These are phyloP conservation scores for Otolemur crassicaudatus DNA, from an alignment of 2,797 vertebrate species.

Conservation along the genomic window DNA sequence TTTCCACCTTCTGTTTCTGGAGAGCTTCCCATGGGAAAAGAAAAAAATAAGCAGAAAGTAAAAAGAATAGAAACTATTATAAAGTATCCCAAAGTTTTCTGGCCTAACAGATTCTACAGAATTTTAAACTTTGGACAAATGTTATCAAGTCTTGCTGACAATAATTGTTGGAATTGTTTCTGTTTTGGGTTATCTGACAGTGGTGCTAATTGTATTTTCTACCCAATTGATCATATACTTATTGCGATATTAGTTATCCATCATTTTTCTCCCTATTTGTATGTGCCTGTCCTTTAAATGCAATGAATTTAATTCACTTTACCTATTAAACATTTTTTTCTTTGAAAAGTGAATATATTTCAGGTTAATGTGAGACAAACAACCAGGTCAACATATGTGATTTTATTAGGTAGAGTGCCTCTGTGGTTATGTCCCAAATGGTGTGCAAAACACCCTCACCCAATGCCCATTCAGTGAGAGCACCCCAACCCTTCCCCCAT, in stretches of 20 bases:
- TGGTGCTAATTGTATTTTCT: background rate
- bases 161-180: background rate
- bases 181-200: background rate
- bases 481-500: too few species aligned
- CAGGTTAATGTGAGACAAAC: too few species aligned
- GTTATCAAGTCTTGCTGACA: background rate
- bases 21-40: background rate
- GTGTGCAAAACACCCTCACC: too few species aligned
- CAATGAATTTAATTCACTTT: background rate
- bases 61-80: background rate
- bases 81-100: background rate
- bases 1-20: background rate
- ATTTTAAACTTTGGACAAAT: background rate
- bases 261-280: background rate
- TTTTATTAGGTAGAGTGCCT: too few species aligned
- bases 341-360: too few species aligned
- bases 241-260: background rate
- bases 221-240: background rate
- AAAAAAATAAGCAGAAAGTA: background rate
- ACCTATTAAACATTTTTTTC: background rate
- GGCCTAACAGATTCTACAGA: background rate
- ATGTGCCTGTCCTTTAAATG: background rate
- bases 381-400: too few species aligned
- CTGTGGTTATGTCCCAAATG: too few species aligned
- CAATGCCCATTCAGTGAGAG: too few species aligned